A percentile compares a stretch with the other conserved stretches of the same genome.
Conservation (phyloP, 2,113 vertebrate genomes). For the Channa maculata region DNA sequence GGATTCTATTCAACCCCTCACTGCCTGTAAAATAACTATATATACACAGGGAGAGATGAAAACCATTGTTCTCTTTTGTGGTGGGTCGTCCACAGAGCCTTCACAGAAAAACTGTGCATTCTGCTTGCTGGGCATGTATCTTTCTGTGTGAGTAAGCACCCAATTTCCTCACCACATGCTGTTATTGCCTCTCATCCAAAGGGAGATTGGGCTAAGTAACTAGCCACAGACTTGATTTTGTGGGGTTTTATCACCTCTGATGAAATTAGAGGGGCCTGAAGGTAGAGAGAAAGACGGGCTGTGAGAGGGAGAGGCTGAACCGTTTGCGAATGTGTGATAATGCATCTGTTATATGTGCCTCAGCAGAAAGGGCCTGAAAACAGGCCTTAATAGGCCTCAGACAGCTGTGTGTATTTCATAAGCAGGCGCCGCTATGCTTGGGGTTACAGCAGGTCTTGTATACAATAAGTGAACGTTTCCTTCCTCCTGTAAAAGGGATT, state of each 20-base stretch:
- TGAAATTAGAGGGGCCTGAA: slow-evolving; percentile 76
- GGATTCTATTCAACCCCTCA: neutral
- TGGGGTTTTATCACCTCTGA: slow-evolving; percentile 80
- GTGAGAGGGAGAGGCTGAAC: slow-evolving; percentile 35
- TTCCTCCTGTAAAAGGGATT: slow-evolving; percentile 22
- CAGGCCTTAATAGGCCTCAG: slow-evolving; percentile 36
- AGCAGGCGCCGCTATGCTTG: slow-evolving; percentile 1
- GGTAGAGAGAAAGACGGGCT: slow-evolving; percentile 16
- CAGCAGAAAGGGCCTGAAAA: slow-evolving; percentile 38
- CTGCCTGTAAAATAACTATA: slow-evolving; percentile 7
- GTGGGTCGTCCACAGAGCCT: slow-evolving; percentile 18
- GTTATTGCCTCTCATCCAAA: slow-evolving; percentile 79
- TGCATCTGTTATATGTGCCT: slow-evolving; percentile 45
- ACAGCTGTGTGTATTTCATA: slow-evolving; percentile 26
- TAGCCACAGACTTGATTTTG: slow-evolving; percentile 78
- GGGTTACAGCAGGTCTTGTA: slow-evolving; percentile 27
- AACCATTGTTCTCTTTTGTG: slow-evolving; percentile 27
- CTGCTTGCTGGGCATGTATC: slow-evolving; percentile 63
- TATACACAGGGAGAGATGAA: slow-evolving; percentile 5
- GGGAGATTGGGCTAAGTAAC: slow-evolving; percentile 79
- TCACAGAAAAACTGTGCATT: slow-evolving; percentile 41
- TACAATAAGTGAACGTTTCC: slow-evolving; percentile 39
- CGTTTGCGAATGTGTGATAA: slow-evolving; percentile 27
- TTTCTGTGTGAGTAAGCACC: slow-evolving; percentile 74
- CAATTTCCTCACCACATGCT: slow-evolving; percentile 69